Percentiles rank a stretch among this genome's conserved stretches.
Conservation (phyloP, 2,113 vertebrate genomes). For the Pelvicachromis taeniatus region DNA sequence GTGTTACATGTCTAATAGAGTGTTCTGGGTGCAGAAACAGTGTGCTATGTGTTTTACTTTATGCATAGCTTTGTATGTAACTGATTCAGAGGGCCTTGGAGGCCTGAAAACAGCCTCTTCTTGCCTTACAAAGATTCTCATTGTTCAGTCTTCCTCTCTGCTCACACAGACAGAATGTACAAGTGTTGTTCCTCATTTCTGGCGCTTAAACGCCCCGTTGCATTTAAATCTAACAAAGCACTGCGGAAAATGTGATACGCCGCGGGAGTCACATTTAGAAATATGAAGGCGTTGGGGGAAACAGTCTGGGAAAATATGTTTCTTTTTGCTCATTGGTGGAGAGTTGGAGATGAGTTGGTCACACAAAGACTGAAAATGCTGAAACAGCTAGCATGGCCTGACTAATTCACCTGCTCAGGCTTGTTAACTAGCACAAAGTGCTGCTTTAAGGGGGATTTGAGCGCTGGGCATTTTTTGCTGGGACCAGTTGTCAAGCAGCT, state of each 20-base stretch:
- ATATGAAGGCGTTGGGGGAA: not conserved
- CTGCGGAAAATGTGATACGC: not conserved
- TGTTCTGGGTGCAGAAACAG: not conserved
- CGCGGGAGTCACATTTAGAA: not conserved
- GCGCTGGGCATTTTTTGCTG: not conserved
- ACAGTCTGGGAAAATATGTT: not conserved
- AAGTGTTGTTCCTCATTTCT: slow-evolving; percentile 8
- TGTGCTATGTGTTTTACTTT: slow-evolving; percentile 19
- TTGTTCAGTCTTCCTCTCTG: slow-evolving; percentile 35
- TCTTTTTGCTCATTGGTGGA: not conserved
- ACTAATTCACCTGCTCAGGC: not conserved
- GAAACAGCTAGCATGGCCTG: not conserved
- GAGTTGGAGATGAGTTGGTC: not conserved
- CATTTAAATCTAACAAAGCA: not conserved
- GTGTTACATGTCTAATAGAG: not conserved
- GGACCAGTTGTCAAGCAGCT: not conserved
- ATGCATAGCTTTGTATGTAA: not conserved
- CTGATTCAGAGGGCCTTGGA: slow-evolving; percentile 30
- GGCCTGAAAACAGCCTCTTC: slow-evolving; percentile 39
- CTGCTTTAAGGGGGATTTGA: not conserved
- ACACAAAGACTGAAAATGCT: not conserved
- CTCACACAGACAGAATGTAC: slow-evolving; percentile 25
- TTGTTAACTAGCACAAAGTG: not conserved
- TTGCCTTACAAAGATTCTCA: slow-evolving; percentile 53
- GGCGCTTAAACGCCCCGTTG: not conserved